These are phyloP conservation scores for Sigmodon hispidus DNA, from an alignment of 2,113 vertebrate species.

Conservation along the genomic window DNA sequence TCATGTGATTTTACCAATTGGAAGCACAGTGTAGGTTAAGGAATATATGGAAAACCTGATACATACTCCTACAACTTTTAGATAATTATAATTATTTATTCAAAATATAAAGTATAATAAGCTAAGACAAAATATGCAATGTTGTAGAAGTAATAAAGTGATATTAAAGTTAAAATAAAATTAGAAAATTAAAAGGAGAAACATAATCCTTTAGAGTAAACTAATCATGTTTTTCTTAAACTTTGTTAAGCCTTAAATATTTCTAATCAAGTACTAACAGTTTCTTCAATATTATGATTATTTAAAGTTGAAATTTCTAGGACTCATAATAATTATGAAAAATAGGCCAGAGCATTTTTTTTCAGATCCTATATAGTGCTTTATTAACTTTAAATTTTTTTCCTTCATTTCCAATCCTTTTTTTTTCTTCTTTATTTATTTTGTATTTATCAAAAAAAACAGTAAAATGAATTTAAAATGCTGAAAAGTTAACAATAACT, in stretches of 20 bases:
- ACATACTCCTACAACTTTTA: neutral
- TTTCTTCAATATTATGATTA: neutral
- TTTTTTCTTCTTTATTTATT: too few relatives aligned
- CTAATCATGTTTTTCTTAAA: neutral
- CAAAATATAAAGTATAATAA: neutral
- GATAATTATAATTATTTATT: neutral
- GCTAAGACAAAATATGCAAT: neutral
- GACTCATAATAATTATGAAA: neutral
- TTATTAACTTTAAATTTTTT: too few relatives aligned
- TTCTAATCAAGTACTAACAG: neutral
- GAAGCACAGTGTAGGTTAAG: neutral
- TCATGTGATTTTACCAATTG: neutral
- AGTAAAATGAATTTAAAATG: too few relatives aligned
- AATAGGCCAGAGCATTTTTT: neutral
- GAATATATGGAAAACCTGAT: neutral
- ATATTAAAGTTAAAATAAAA: slow-evolving; percentile 15
- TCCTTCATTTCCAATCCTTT: too few relatives aligned
- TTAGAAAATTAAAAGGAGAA: neutral
- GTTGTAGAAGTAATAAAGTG: neutral
- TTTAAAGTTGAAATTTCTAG: neutral
- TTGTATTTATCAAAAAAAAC: too few relatives aligned
- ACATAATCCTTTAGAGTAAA: neutral
- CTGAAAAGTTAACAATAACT: too few relatives aligned
- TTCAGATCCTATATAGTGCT: too few relatives aligned
- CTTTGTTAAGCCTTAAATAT: neutral